phyloP scores from a whole-genome alignment of 2,797 vertebrate genomes.

The Botia kubotai region DNA sequence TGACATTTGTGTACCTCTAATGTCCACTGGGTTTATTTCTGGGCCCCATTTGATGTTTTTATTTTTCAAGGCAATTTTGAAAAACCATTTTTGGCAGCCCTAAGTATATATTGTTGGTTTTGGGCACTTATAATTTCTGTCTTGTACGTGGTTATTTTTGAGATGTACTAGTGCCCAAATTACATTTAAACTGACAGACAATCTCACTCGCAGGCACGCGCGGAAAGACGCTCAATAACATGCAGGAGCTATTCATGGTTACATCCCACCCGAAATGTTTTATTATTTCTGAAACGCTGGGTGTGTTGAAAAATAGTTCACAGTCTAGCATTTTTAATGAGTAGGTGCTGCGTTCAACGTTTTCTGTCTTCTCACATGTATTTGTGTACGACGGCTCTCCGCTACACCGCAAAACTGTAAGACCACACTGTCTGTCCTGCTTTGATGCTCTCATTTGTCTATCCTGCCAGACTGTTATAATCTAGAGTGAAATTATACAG shows the following conservation, averaged over 20 bases:
- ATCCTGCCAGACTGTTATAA: constrained; percentile 11
- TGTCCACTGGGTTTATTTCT: constrained; percentile 66
- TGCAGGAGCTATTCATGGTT: no score
- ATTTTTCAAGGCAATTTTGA: constrained; percentile 74
- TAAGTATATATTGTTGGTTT: constrained; percentile 85
- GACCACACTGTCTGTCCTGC: constrained; percentile 41
- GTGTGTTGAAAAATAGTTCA: constrained; percentile 73
- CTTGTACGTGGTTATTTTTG: constrained; percentile 84
- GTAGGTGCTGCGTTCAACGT: constrained; percentile 75
- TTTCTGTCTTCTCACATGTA: constrained; percentile 61
- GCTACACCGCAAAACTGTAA: constrained; percentile 44
- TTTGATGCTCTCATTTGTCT: constrained; percentile 49
- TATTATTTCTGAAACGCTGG: no score
- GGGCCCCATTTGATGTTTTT: constrained; percentile 72
- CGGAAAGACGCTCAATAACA: constrained; percentile 27
- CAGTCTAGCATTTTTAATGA: constrained; percentile 85
- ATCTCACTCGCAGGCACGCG: constrained; percentile 52
- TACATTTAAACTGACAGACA: constrained; percentile 81
- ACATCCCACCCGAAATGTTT: no score
- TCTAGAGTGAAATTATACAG: constrained; percentile 24
- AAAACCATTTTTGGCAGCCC: constrained; percentile 77
- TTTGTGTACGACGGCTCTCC: constrained; percentile 57
- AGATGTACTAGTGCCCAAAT: constrained; percentile 83
- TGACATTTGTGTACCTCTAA: constrained; percentile 73
- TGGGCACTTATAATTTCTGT: constrained; percentile 84